A percentile compares a stretch with the other conserved stretches of the same genome.
Evolutionary conservation across 2,113 vertebrate genomes (phyloP).

Genomic region (Mastomys natalensis): DNA sequence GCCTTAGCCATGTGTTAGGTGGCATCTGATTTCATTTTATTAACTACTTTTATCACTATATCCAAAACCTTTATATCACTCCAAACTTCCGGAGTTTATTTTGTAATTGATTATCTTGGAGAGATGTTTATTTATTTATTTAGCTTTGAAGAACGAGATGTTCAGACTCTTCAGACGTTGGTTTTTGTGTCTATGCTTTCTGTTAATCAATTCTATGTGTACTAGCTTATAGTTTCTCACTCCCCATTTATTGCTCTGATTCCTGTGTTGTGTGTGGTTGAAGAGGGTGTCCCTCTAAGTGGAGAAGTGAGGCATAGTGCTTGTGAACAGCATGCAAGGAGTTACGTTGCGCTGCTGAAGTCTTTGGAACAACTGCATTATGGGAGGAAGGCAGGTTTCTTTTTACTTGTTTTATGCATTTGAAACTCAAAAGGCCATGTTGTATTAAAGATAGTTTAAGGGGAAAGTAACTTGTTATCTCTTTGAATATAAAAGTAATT

Average conservation of each 20-base stretch:
- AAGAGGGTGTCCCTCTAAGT: neutral
- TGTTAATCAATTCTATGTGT: neutral
- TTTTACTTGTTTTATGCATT: conserved; percentile 34
- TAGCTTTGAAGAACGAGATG: neutral
- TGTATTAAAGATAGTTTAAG: neutral
- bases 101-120: conserved; percentile 29
- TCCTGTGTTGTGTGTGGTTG: neutral
- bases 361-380: neutral
- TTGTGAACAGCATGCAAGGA: neutral
- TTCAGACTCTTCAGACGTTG: neutral
- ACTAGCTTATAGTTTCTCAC: neutral
- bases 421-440: conserved; percentile 35
- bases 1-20: neutral
- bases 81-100: conserved; percentile 10
- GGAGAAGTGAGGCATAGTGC: neutral
- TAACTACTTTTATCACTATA: neutral
- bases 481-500: conserved; percentile 23
- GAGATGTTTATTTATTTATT: neutral
- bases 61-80: neutral
- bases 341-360: neutral
- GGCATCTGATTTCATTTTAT: neutral
- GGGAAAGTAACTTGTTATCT: neutral
- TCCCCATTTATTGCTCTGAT: neutral
- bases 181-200: too few relatives aligned
- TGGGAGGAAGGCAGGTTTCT: neutral